Percentiles rank a stretch among this genome's conserved stretches.
phyloP scores from a whole-genome alignment of 2,888 invertebrate genomes.

The Philereme transversata region DNA sequence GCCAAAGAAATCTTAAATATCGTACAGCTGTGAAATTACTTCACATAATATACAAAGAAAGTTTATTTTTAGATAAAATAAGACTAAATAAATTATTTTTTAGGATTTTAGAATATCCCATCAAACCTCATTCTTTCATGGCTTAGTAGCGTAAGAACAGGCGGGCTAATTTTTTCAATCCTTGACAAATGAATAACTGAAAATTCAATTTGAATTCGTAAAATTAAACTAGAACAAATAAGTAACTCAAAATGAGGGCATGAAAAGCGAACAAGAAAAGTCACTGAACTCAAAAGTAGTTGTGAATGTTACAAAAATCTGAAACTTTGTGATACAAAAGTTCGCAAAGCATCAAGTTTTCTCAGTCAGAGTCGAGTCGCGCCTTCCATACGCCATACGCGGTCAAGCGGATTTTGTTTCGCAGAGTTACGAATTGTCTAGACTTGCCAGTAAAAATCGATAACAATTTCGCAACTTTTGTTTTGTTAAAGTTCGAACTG shows the following conservation, averaged over 20 bases:
- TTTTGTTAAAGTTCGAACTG: no score
- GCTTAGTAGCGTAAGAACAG: no score
- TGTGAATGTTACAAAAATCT: slow-evolving; percentile 26
- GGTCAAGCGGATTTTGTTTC: slow-evolving; percentile 81
- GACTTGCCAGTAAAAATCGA: slow-evolving; percentile 44
- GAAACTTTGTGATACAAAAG: slow-evolving; percentile 49
- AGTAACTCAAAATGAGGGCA: not conserved
- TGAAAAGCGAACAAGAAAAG: slow-evolving; percentile 8
- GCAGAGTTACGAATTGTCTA: slow-evolving; percentile 61
- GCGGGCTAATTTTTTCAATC: no score
- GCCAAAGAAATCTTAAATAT: slow-evolving; percentile 14
- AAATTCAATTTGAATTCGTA: no score
- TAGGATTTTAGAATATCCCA: no score
- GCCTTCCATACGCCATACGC: slow-evolving; percentile 72
- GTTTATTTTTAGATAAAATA: no score
- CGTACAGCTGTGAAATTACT: slow-evolving; percentile 1
- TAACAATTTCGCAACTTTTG: not conserved
- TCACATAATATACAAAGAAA: no score
- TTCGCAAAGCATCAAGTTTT: slow-evolving; percentile 75
- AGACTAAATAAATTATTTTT: no score
- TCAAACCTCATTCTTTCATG: no score
- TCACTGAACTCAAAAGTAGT: slow-evolving; percentile 24
- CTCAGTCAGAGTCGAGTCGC: slow-evolving; percentile 61
- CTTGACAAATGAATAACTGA: no score
- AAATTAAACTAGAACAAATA: not conserved